A percentile compares a stretch with the other conserved stretches of the same genome.
Evolutionary conservation across 2,113 vertebrate genomes (phyloP).

Genomic region (Sinocyclocheilus anshuiensis): DNA sequence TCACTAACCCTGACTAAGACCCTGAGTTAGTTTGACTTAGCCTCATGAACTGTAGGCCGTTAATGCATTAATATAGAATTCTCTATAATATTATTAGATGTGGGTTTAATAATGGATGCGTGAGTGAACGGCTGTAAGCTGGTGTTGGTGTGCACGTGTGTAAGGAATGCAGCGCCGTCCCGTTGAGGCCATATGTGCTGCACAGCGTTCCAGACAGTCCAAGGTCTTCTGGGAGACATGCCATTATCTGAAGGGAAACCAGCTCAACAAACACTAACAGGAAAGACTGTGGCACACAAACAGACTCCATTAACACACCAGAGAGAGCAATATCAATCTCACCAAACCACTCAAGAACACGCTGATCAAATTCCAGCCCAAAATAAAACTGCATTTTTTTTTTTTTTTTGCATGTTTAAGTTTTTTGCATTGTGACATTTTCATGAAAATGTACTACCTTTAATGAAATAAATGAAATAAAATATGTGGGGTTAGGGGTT

Average conservation of each 20-base stretch:
- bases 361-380: not conserved
- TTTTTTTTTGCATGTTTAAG: not conserved
- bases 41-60: not conserved
- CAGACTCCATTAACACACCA: not conserved
- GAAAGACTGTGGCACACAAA: slow-evolving; percentile 42
- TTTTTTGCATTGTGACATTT: not conserved
- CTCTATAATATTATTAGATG: not conserved
- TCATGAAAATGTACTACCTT: not conserved
- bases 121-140: not conserved
- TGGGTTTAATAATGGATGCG: not conserved
- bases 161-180: not conserved
- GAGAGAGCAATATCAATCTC: slow-evolving; percentile 38
- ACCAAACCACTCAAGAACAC: slow-evolving; percentile 53
- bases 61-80: not conserved
- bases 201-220: slow-evolving; percentile 66
- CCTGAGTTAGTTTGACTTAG: too few species aligned
- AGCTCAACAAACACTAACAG: slow-evolving; percentile 65
- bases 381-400: not conserved
- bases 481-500: too few species aligned
- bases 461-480: not conserved
- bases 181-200: slow-evolving; percentile 28
- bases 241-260: slow-evolving; percentile 66
- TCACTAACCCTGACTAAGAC: not conserved
- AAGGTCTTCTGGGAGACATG: slow-evolving; percentile 71
- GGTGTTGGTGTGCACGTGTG: not conserved